Conservation (phyloP, 2,888 invertebrate genomes). For the Griposia aprilina region DNA sequence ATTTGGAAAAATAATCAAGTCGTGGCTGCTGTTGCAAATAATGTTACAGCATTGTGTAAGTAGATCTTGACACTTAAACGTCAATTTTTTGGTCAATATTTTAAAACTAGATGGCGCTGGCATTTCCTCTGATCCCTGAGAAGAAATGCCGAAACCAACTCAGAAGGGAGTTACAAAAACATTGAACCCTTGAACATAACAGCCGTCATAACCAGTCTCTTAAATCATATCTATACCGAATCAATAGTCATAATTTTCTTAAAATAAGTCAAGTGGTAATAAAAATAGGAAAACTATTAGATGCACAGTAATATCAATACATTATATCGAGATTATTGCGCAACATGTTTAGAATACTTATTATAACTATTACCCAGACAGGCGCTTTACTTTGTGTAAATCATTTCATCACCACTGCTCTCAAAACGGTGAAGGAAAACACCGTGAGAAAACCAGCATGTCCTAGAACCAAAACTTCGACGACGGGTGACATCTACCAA, state of each 20-base stretch:
- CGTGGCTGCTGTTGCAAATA: background rate
- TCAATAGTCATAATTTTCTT: background rate
- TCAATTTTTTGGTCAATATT: no score
- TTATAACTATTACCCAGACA: background rate
- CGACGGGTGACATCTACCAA: background rate
- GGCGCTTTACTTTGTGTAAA: background rate
- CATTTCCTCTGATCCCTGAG: no score
- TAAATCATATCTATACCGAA: background rate
- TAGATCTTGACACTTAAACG: no score
- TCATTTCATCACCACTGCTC: no score
- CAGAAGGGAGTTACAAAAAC: no score
- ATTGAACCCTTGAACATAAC: background rate
- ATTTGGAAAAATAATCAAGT: background rate
- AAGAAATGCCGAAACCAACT: no score
- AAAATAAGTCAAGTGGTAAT: constrained; percentile 26
- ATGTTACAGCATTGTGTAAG: no score
- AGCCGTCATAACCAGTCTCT: background rate
- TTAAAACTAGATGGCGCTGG: no score
- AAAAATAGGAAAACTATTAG: constrained; percentile 10
- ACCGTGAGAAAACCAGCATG: background rate
- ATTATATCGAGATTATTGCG: constrained; percentile 4
- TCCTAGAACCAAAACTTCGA: background rate
- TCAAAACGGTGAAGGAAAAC: background rate
- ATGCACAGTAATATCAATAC: background rate
- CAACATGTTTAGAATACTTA: background rate